Base-by-base conservation (phyloP, 2,113 vertebrate species). In the Hippotragus niger region DNA sequence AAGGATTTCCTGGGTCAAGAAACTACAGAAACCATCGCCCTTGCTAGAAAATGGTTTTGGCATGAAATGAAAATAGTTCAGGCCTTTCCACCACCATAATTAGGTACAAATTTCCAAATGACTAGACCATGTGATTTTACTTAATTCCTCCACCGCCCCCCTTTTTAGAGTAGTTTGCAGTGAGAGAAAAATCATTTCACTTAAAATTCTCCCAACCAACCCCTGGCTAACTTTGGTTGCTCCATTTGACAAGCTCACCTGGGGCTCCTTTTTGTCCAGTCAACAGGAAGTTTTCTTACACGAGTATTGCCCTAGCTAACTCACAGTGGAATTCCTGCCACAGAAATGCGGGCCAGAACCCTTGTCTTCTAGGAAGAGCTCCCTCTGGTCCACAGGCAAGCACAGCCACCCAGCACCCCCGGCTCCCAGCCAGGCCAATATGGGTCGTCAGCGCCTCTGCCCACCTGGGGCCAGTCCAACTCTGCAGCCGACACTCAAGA, bases 51-150 rank as follows among this genome's bases (percentile, higher is more conserved):
- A 95, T 71, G 78, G 83, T 96, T 94, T 94, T 97, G 97, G 98
- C 98, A 97, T 12, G 94, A 78, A 97, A 95, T 83, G 87, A 89
- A 93, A 97, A 97, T 81, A 97, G 96, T 58, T 55, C 91, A 90
- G 86, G 93, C 94, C 80, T 93, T 91, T 87, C 86, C 83, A 95
- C 93, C 95, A 93, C 97, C 98, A 84, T 97, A 98, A 98, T 97
- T 97, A 97, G 97, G 96, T 96, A 98, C 98, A 98, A 98, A 98
- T 97, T 98, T 97, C 96, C 96, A 95, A 97, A 97, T 89, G 95
- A 97, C 96, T 95, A 58, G 94, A 33, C 93, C 97, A 95, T 85
- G 97, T 97, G 96, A 98, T 88, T 97, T 62, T 80, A 91, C 97
- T 97, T 96, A 92, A 94, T 85, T 81, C 93, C 85, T 16, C 82